Base-by-base conservation (phyloP, 2,113 vertebrate species). In the Oostethus manadensis region DNA sequence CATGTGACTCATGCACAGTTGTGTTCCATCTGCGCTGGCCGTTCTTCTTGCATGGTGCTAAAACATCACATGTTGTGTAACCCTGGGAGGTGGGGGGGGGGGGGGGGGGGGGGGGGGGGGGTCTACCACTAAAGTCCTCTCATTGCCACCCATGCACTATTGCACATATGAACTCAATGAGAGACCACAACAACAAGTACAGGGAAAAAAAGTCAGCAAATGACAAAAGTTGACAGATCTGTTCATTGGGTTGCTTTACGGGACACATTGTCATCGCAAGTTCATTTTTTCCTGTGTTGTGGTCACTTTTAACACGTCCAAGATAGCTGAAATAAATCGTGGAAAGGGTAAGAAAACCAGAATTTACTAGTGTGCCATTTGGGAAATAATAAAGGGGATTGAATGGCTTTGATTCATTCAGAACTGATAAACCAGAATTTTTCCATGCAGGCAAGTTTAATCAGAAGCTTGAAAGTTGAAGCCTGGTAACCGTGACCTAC, bases 21-120 rank as follows among this genome's bases (percentile, higher is more conserved):
- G 80, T 50, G 68, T 74, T 83, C 74, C 81, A 86, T 82, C 79
- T 87, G 82, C 82, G 84, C 77, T 83, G 78, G 73, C 75, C 66
- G 74, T 76, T 77, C 53, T 68, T 76, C 56, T 68, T 71, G 67
- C 64, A 6, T 64, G 77, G 50, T 62, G 68, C 69, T 45, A 57
- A 62, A 50, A 71, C 44, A 68, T 70, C 62, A 79, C 64, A 75
- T 47, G 60, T 71, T 74, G 51, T 62, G 64, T 69, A 66, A 74
- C 56, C 22, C 62, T 59, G 26, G 46, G 35, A n/a, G n/a, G n/a
- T n/a, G n/a, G 60, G 74, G 51, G 65, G 70, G 70, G 59, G 44
- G 55, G 21, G 66, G 23, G 59, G 35, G 59, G 38, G 17, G 18
- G 57, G 47, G 55, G 26, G 66, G 29, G 61, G 40, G 56, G 45